Evolutionary conservation across 2,113 vertebrate genomes (phyloP).

Genomic region (Lepisosteus osseus): DNA sequence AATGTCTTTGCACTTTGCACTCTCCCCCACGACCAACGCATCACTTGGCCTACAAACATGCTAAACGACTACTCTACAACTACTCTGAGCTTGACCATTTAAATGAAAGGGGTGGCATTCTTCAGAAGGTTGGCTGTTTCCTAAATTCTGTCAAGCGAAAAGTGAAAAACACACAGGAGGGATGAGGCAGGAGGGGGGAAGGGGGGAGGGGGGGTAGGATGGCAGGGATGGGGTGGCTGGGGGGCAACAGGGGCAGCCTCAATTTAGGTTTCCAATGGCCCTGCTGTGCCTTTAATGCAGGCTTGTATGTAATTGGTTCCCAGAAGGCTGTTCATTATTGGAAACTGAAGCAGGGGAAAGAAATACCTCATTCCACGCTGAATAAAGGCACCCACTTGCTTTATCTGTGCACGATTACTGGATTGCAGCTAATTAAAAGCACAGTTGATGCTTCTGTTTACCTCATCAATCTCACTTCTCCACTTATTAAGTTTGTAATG

Average conservation of each 20-base stretch:
- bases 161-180: conserved; percentile 49
- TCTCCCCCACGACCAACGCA: no score
- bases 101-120: no score
- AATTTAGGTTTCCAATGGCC: conserved; percentile 61
- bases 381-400: conserved; percentile 19
- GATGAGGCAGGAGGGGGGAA: conserved; percentile 31
- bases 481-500: conserved; percentile 66
- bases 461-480: conserved; percentile 64
- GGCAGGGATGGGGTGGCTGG: conserved; percentile 33
- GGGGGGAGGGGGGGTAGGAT: neutral
- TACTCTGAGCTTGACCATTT: no score
- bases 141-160: conserved; percentile 66
- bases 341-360: conserved; percentile 43
- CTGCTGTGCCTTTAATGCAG: conserved; percentile 63
- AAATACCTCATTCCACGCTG: conserved; percentile 47
- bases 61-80: no score
- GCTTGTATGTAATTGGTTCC: conserved; percentile 74
- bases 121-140: conserved; percentile 26
- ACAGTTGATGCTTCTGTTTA: conserved; percentile 57
- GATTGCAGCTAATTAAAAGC: conserved; percentile 71
- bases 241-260: conserved; percentile 30
- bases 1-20: no score
- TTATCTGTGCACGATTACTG: conserved; percentile 56
- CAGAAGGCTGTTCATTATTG: conserved; percentile 73
- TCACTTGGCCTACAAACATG: no score